Conservation (phyloP, 2,888 invertebrate species). For the Nemurella pictetii region DNA sequence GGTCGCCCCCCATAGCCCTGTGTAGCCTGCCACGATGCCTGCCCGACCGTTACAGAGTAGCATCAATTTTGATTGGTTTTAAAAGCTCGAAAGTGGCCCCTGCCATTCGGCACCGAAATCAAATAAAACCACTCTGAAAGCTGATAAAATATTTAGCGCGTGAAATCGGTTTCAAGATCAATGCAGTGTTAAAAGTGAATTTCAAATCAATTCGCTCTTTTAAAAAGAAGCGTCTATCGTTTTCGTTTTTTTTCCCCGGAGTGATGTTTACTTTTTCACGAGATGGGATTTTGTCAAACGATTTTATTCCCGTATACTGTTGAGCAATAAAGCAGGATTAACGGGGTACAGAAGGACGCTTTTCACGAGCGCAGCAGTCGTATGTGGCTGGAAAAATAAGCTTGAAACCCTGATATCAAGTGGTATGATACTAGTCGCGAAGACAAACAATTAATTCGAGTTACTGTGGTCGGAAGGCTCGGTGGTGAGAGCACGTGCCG, state of each 20-base stretch:
- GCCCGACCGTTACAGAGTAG: background rate
- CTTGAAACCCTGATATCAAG: too few relatives aligned
- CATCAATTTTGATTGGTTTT: background rate
- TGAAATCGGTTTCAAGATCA: conserved; percentile 15
- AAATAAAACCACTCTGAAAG: conserved; percentile 15
- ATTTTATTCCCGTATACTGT: background rate
- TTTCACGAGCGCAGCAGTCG: too few relatives aligned
- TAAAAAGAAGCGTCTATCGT: background rate
- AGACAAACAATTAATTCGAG: too few relatives aligned
- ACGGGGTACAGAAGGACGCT: background rate
- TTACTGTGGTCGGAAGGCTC: too few relatives aligned
- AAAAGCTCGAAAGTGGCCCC: background rate
- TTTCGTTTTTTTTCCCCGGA: background rate
- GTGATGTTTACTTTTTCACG: conserved; percentile 18
- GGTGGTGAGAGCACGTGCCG: too few relatives aligned
- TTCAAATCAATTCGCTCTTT: conserved; percentile 7
- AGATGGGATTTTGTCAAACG: conserved; percentile 29
- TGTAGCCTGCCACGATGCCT: background rate
- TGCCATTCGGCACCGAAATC: background rate
- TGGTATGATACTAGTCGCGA: too few relatives aligned
- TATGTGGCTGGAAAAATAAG: too few relatives aligned
- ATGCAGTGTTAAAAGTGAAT: conserved; percentile 20
- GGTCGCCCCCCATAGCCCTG: too few relatives aligned
- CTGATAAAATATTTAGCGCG: conserved; percentile 13
- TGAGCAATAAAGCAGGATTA: background rate